These are phyloP conservation scores for Rhopilema esculentum DNA, from an alignment of 30 jellyfish, hydroid and myxozoan species.

Conservation along the genomic window DNA sequence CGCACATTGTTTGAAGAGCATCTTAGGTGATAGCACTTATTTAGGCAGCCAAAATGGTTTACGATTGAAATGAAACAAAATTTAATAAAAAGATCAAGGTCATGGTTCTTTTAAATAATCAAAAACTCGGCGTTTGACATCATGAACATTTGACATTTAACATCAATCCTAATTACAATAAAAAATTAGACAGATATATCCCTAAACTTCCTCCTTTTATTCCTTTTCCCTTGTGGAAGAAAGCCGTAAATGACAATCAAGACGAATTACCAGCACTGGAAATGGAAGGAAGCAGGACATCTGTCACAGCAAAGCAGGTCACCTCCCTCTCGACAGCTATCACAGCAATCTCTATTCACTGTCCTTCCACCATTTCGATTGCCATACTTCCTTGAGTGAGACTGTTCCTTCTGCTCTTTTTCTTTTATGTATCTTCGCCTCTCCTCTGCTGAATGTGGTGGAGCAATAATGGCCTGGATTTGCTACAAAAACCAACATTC, in stretches of 20 bases:
- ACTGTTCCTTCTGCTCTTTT: constrained; percentile 54
- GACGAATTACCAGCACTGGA: constrained; percentile 88
- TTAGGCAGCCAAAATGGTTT: no score
- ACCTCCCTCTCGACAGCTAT: constrained; percentile 96
- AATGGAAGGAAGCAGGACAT: constrained; percentile 97
- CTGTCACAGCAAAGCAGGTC: constrained; percentile 96
- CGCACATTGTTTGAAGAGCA: no score
- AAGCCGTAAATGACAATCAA: not conserved
- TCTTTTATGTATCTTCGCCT: constrained; percentile 63
- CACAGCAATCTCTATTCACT: constrained; percentile 95
- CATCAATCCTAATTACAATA: not conserved
- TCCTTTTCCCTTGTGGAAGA: no score
- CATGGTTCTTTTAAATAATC: no score
- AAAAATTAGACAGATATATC: not conserved
- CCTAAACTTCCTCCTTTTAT: no score
- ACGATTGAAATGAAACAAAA: no score
- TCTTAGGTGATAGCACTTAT: no score
- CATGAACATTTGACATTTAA: not conserved
- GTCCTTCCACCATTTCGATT: constrained; percentile 83
- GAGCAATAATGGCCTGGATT: constrained; percentile 95
- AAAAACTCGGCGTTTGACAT: no score
- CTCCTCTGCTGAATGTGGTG: constrained; percentile 95
- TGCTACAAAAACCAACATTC: constrained; percentile 58
- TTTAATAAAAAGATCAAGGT: no score
- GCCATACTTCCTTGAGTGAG: constrained; percentile 55